Percentiles rank a stretch among this genome's conserved stretches.
Evolutionary conservation across 2,113 vertebrate genomes (phyloP).

Genomic region (Catharus fuscescens): DNA sequence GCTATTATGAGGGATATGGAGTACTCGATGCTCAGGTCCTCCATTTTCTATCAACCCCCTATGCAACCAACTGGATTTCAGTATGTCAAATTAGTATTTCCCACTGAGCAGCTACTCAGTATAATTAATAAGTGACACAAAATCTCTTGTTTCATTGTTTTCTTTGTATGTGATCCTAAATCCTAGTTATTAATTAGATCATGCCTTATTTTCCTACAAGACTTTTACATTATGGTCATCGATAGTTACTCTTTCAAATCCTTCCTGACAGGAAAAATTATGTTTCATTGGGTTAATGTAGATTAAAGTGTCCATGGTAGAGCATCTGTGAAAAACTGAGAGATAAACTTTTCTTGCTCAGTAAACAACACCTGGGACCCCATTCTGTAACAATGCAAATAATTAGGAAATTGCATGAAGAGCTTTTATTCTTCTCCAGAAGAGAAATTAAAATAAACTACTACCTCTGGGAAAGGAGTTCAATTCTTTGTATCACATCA

Average conservation of each 20-base stretch:
- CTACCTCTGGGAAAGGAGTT: not conserved
- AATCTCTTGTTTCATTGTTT: not conserved
- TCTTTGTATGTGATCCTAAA: not conserved
- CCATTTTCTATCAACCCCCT: not conserved
- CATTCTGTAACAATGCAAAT: not conserved
- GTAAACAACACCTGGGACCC: not conserved
- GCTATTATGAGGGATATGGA: not conserved
- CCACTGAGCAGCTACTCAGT: not conserved
- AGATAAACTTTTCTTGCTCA: not conserved
- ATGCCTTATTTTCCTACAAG: not conserved
- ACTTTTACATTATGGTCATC: not conserved
- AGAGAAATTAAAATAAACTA: not conserved
- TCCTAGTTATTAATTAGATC: not conserved
- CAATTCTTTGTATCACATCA: not conserved
- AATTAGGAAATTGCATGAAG: not conserved
- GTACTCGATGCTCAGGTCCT: not conserved
- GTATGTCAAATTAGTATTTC: not conserved
- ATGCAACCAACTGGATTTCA: not conserved
- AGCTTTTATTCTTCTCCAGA: not conserved
- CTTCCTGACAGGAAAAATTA: not conserved
- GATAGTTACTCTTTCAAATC: not conserved
- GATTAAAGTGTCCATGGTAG: not conserved
- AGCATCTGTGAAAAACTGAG: not conserved
- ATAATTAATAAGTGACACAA: not conserved
- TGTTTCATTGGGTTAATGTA: not conserved